phyloP scores from a whole-genome alignment of 1,140 invertebrate species.

The Drusus annulatus region DNA sequence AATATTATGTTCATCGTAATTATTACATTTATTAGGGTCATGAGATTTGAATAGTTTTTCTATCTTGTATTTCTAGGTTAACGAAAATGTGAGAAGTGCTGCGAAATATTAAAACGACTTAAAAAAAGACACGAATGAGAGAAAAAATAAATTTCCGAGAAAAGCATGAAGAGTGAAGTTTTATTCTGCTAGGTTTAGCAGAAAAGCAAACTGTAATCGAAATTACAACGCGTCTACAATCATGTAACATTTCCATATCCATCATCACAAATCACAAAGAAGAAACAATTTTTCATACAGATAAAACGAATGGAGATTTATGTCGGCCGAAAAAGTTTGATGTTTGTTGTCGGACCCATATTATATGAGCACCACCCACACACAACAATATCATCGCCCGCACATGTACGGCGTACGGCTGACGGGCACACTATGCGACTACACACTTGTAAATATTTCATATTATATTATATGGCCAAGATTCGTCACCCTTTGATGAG shows the following conservation, averaged over 20 bases:
- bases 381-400: neutral
- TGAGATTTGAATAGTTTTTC: too few relatives aligned
- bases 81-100: too few relatives aligned
- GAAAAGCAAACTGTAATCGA: too few relatives aligned
- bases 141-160: too few relatives aligned
- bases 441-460: slow-evolving; percentile 6
- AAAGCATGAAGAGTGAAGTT: too few relatives aligned
- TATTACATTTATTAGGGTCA: too few relatives aligned
- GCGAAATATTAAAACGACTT: too few relatives aligned
- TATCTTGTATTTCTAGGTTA: too few relatives aligned
- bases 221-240: too few relatives aligned
- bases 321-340: slow-evolving; percentile 29
- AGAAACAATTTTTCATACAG: slow-evolving; percentile 24
- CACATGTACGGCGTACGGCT: neutral
- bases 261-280: slow-evolving; percentile 2
- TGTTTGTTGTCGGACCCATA: slow-evolving; percentile 24
- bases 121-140: too few relatives aligned
- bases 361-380: neutral
- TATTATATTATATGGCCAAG: slow-evolving; percentile 13
- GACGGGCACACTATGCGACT: neutral
- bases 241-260: neutral
- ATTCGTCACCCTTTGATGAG: slow-evolving; percentile 22
- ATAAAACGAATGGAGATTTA: slow-evolving; percentile 28
- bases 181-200: neutral
- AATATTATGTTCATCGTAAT: too few relatives aligned